phyloP scores from a whole-genome alignment of 2,797 vertebrate genomes.

The Hipposideros larvatus region DNA sequence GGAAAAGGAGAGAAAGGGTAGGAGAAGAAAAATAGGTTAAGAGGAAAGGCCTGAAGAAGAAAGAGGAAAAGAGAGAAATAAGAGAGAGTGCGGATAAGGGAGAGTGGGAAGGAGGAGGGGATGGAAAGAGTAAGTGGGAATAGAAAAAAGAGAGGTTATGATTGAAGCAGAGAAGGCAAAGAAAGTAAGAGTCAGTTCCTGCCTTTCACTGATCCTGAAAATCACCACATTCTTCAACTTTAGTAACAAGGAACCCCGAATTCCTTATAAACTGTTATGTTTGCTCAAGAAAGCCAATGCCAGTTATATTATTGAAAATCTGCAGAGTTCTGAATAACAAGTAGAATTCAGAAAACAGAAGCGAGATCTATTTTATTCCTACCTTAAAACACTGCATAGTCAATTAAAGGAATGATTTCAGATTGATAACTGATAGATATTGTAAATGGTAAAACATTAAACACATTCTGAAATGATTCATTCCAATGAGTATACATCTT shows the following conservation, averaged over 20 bases:
- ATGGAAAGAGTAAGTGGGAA: background rate
- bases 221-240: background rate
- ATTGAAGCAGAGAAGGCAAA: background rate
- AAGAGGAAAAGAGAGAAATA: too few species aligned
- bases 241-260: background rate
- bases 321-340: conserved; percentile 37
- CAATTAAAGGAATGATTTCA: background rate
- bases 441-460: background rate
- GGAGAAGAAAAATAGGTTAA: background rate
- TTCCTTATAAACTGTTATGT: background rate
- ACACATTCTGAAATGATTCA: background rate
- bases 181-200: background rate
- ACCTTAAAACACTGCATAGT: background rate
- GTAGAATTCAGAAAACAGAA: conserved; percentile 2
- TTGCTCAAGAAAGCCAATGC: background rate
- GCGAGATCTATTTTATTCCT: background rate
- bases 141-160: background rate
- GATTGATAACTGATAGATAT: background rate
- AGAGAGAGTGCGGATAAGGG: too few species aligned
- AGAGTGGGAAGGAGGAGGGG: background rate
- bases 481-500: background rate
- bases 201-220: background rate
- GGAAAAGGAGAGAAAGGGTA: background rate
- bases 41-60: background rate
- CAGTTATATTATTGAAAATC: background rate